Evolutionary conservation across 2,888 invertebrate genomes (phyloP).

Genomic region (Drosophila testacea): DNA sequence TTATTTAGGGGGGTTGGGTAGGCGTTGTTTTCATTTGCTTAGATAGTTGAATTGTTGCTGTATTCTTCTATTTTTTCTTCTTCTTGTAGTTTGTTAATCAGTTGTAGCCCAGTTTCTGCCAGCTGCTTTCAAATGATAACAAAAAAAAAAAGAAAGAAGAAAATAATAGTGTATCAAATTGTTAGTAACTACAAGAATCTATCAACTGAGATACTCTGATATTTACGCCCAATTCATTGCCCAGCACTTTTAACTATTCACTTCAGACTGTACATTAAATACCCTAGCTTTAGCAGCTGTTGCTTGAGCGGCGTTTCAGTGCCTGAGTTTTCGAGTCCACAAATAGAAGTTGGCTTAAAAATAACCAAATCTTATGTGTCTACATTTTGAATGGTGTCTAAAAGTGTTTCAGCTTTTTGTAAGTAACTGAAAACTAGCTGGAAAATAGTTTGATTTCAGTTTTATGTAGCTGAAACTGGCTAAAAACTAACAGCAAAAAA

Average conservation of each 20-base stretch:
- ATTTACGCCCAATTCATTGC: slow-evolving; percentile 30
- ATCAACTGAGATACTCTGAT: slow-evolving; percentile 31
- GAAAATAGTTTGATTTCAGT: too few relatives aligned
- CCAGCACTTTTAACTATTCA: slow-evolving; percentile 17
- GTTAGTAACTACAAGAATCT: slow-evolving; percentile 31
- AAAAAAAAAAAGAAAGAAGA: slow-evolving; percentile 12
- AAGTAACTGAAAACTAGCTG: too few relatives aligned
- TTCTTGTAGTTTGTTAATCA: slow-evolving; percentile 31
- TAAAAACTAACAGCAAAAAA: too few relatives aligned
- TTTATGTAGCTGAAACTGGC: too few relatives aligned
- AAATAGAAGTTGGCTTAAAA: background rate
- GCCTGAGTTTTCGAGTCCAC: too few relatives aligned
- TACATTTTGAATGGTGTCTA: background rate
- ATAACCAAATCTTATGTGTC: too few relatives aligned
- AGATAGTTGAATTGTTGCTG: slow-evolving; percentile 34
- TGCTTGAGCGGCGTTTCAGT: background rate
- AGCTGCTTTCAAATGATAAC: slow-evolving; percentile 37
- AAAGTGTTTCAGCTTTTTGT: background rate
- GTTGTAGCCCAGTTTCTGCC: slow-evolving; percentile 22
- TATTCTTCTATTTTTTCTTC: background rate
- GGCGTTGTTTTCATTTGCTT: slow-evolving; percentile 13
- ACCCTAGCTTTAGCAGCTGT: background rate
- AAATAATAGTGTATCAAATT: background rate
- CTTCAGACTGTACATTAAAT: slow-evolving; percentile 8
- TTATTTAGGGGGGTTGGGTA: background rate